phyloP scores from a whole-genome alignment of 2,797 vertebrate genomes.

The Rhodeus uyekii region DNA sequence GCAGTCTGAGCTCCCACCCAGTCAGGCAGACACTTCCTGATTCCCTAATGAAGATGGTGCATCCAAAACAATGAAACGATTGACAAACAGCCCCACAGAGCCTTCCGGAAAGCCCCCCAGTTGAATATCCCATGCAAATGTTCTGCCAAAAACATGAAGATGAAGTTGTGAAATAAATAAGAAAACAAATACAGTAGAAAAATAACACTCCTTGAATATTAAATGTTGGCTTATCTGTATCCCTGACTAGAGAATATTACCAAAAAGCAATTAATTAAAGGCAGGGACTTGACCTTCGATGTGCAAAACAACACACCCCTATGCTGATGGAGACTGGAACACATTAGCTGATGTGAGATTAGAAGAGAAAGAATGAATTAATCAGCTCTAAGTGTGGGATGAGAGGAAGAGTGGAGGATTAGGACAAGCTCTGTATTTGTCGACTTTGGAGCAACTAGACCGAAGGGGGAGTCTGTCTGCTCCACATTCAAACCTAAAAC shows the following conservation, averaged over 20 bases:
- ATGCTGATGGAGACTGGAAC: slow-evolving; percentile 66
- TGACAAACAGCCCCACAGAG: slow-evolving; percentile 64
- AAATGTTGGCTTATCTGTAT: slow-evolving; percentile 66
- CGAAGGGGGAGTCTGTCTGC: neutral
- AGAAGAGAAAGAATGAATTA: slow-evolving; percentile 62
- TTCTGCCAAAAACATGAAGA: slow-evolving; percentile 24
- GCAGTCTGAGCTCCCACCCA: slow-evolving; percentile 63
- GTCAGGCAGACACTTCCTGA: slow-evolving; percentile 62
- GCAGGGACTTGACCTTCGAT: slow-evolving; percentile 73
- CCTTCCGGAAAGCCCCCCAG: slow-evolving; percentile 51
- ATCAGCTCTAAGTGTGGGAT: slow-evolving; percentile 58
- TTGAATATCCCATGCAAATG: slow-evolving; percentile 62
- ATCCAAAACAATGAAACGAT: slow-evolving; percentile 65
- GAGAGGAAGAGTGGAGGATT: slow-evolving; percentile 33
- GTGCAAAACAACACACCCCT: slow-evolving; percentile 64
- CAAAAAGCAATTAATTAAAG: slow-evolving; percentile 71
- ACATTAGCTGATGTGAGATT: slow-evolving; percentile 69
- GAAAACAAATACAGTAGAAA: slow-evolving; percentile 51
- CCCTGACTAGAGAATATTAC: slow-evolving; percentile 62
- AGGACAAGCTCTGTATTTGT: slow-evolving; percentile 36
- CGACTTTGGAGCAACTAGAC: slow-evolving; percentile 16
- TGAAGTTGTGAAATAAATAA: slow-evolving; percentile 20
- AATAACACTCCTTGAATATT: slow-evolving; percentile 70
- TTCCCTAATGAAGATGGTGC: slow-evolving; percentile 66
- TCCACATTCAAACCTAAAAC: slow-evolving; percentile 3